phyloP scores from a whole-genome alignment of 2,888 invertebrate species.

The Andrena bucephala region DNA sequence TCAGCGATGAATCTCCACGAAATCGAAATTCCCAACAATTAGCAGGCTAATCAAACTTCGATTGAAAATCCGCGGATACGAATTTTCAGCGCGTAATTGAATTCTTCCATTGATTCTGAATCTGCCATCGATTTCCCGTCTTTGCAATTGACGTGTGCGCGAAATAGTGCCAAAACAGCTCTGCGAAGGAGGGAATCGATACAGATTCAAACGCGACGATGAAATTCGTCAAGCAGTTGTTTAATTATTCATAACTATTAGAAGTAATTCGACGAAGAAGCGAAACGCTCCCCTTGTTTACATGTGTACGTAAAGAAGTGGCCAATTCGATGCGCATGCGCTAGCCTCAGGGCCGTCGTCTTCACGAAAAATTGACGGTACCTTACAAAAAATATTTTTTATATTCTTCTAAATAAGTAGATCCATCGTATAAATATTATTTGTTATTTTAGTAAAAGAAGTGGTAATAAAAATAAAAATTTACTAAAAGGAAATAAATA shows the following conservation, averaged over 20 bases:
- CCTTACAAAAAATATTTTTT: neutral
- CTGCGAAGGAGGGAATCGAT: neutral
- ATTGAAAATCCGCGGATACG: conserved; percentile 27
- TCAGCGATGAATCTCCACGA: neutral
- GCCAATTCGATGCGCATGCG: conserved; percentile 20
- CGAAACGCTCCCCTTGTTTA: conserved; percentile 12
- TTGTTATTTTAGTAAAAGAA: too few species aligned
- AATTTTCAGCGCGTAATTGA: conserved; percentile 31
- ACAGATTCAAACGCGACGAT: neutral
- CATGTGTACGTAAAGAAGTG: neutral
- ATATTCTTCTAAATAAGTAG: neutral
- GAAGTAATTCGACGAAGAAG: conserved; percentile 29
- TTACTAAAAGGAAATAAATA: too few species aligned
- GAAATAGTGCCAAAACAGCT: neutral
- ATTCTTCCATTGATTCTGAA: neutral
- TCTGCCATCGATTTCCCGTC: conserved; percentile 31
- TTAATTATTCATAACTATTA: conserved; percentile 55
- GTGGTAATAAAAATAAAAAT: too few species aligned
- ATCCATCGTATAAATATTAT: neutral
- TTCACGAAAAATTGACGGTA: too few species aligned
- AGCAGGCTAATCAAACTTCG: conserved; percentile 15
- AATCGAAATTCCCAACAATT: conserved; percentile 2
- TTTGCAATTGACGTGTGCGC: neutral
- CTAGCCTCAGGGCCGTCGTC: conserved; percentile 20
- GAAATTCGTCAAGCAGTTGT: neutral